These are phyloP conservation scores for Cryptomyrus ogoouensis DNA, from an alignment of 2,113 vertebrate genomes.

Conservation along the genomic window DNA sequence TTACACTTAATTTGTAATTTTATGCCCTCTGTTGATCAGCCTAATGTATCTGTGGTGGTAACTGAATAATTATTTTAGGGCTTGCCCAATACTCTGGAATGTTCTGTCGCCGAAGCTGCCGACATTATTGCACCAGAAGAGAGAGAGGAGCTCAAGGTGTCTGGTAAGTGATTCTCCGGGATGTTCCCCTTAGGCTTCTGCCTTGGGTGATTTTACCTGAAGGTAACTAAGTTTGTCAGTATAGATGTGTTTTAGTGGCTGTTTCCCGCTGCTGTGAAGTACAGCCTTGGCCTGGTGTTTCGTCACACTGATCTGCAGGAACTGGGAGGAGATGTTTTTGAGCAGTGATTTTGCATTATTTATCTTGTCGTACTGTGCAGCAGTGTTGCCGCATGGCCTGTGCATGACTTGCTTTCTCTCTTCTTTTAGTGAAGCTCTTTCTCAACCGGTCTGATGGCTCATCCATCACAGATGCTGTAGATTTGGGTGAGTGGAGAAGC, in stretches of 20 bases:
- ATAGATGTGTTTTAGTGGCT: background rate
- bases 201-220: background rate
- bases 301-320: background rate
- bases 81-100: conserved; percentile 72
- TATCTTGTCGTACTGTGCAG: background rate
- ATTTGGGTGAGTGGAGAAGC: conserved; percentile 74
- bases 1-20: background rate
- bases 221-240: background rate
- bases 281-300: background rate
- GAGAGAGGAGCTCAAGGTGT: conserved; percentile 91
- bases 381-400: background rate
- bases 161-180: conserved; percentile 62
- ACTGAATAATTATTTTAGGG: conserved; percentile 59
- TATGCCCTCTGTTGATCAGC: background rate
- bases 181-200: background rate
- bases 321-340: background rate
- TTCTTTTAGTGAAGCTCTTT: conserved; percentile 82
- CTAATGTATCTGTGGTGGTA: background rate
- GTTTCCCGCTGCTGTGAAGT: background rate
- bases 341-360: background rate
- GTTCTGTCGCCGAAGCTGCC: conserved; percentile 69
- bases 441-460: conserved; percentile 71
- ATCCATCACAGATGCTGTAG: conserved; percentile 77
- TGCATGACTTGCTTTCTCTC: conserved; percentile 40
- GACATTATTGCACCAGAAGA: conserved; percentile 91